Evolutionary conservation across 2,797 vertebrate species (phyloP).

Genomic region (Catamblyrhynchus diadema): DNA sequence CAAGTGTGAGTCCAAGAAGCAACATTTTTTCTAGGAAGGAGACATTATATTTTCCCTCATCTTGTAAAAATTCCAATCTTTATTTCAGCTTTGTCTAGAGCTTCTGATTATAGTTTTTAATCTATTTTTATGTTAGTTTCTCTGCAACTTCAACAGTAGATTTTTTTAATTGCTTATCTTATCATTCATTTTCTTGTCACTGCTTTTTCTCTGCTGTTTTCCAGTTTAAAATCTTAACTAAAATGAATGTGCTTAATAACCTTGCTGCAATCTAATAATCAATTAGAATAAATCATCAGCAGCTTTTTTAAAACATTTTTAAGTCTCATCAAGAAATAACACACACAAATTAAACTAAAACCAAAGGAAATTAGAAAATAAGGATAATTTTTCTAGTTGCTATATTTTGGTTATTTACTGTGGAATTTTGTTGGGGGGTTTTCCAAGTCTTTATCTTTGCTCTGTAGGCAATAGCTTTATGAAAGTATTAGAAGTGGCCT

Average conservation of each 20-base stretch:
- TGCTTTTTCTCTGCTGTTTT: not conserved
- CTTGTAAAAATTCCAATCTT: not conserved
- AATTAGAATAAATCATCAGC: not conserved
- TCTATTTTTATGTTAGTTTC: not conserved
- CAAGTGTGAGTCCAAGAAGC: not conserved
- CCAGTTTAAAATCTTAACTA: constrained; percentile 31
- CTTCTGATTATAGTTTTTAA: not conserved
- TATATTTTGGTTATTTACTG: not conserved
- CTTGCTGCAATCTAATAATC: not conserved
- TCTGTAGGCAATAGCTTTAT: constrained; percentile 63
- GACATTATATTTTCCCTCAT: not conserved
- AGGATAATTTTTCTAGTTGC: not conserved
- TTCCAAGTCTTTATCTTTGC: constrained; percentile 40
- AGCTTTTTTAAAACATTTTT: not conserved
- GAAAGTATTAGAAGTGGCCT: constrained; percentile 61
- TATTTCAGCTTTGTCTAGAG: not conserved
- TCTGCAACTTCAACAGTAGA: not conserved
- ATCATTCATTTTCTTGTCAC: constrained; percentile 1
- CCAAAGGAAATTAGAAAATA: not conserved
- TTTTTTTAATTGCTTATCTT: constrained; percentile 14
- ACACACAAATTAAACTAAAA: not conserved
- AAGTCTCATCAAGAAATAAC: not conserved
- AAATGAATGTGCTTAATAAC: constrained; percentile 52
- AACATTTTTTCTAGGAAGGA: not conserved
- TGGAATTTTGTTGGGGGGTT: not conserved